Conservation (phyloP, 35 echinoderm and acorn worm species). For the Heliocidaris erythrogramma region DNA sequence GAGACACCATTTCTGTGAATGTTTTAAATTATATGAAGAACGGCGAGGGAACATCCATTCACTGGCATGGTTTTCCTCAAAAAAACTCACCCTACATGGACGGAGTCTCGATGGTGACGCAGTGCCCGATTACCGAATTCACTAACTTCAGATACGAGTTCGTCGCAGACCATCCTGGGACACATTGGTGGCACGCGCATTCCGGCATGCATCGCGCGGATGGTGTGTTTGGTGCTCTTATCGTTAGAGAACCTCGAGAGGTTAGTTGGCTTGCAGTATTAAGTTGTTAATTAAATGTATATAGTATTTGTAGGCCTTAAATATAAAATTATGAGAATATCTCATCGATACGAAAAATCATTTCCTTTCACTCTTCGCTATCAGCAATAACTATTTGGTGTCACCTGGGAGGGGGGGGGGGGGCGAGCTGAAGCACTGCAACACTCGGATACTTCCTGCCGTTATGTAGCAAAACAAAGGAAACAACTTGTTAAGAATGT, state of each 20-base stretch:
- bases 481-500: no score
- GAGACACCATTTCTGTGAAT: conserved; percentile 58
- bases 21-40: conserved; percentile 63
- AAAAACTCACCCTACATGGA: conserved; percentile 60
- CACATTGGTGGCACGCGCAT: conserved; percentile 75
- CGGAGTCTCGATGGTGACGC: conserved; percentile 74
- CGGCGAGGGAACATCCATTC: conserved; percentile 57
- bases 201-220: conserved; percentile 72
- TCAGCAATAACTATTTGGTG: no score
- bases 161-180: background rate
- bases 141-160: conserved; percentile 61
- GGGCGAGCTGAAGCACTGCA: no score
- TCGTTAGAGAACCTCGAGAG: conserved; percentile 66
- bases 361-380: no score
- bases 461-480: no score
- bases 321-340: no score
- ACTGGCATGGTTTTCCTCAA: conserved; percentile 73
- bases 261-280: background rate
- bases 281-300: no score
- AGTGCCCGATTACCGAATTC: conserved; percentile 65
- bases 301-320: no score
- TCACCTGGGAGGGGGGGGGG: no score
- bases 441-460: no score
- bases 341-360: no score
- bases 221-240: conserved; percentile 82